phyloP scores from a whole-genome alignment of 2,113 vertebrate genomes.

The Fulmarus glacialis region DNA sequence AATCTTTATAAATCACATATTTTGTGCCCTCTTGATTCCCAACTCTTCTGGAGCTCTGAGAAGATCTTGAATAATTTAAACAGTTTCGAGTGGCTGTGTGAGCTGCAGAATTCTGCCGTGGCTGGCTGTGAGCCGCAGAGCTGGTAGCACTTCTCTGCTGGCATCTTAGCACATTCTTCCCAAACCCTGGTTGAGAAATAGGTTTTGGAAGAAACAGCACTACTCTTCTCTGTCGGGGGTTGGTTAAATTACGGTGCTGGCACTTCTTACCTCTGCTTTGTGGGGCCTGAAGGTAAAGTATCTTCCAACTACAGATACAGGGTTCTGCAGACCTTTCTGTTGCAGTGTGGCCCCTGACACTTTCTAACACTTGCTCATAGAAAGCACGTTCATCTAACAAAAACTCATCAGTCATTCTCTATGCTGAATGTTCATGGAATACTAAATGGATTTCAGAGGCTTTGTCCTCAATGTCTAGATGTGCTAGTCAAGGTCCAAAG shows the following conservation, averaged over 20 bases:
- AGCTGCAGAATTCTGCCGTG: too few species aligned
- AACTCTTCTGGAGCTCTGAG: background rate
- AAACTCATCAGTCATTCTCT: background rate
- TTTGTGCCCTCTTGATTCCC: background rate
- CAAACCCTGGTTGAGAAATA: too few species aligned
- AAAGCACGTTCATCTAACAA: background rate
- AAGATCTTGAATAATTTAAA: too few species aligned
- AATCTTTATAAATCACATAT: background rate
- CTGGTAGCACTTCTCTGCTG: background rate
- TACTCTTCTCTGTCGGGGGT: fast-evolving
- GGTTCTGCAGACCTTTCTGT: background rate
- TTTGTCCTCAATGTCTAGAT: too few species aligned
- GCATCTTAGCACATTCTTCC: background rate
- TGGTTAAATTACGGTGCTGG: background rate
- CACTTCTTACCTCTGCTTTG: background rate
- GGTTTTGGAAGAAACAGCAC: background rate
- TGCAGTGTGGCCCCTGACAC: background rate
- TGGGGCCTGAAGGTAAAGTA: background rate
- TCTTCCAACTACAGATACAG: too few species aligned
- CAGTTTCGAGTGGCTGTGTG: background rate
- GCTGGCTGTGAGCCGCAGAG: background rate
- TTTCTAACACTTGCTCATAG: background rate
- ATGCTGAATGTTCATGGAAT: background rate
- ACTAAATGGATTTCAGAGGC: background rate
- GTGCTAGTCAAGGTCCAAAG: background rate